Percentiles rank a stretch among this genome's conserved stretches.
Conservation (phyloP, 2,113 vertebrate genomes). For the Halichoerus grypus region DNA sequence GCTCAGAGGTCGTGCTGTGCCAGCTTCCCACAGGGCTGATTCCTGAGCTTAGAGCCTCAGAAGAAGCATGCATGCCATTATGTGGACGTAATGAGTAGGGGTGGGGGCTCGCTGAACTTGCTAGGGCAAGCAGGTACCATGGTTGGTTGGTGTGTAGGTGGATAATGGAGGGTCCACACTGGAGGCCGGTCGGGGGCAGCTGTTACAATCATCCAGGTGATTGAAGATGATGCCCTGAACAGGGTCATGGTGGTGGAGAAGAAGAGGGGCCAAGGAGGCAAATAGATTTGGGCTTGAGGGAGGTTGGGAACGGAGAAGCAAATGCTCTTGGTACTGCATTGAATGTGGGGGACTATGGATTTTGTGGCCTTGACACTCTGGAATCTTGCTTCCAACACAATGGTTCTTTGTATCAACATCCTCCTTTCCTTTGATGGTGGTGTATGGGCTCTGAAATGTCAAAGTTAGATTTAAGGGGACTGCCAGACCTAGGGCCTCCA, state of each 20-base stretch:
- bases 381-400: not conserved
- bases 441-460: not conserved
- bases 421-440: accelerated
- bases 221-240: not conserved
- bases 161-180: accelerated
- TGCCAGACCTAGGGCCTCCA: not conserved
- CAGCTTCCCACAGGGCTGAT: not conserved
- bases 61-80: accelerated
- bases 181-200: not conserved
- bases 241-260: not conserved
- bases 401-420: not conserved
- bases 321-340: no score
- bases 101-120: accelerated
- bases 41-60: not conserved
- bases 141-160: not conserved
- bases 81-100: not conserved
- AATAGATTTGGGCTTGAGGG: not conserved
- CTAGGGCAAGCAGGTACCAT: not conserved
- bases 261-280: not conserved
- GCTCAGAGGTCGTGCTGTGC: not conserved
- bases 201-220: not conserved
- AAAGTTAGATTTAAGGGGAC: not conserved
- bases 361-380: not conserved
- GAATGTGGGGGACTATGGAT: not conserved
- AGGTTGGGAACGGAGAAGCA: not conserved